Conservation (phyloP, 2,797 vertebrate genomes). For the Centropyge bicolor region DNA sequence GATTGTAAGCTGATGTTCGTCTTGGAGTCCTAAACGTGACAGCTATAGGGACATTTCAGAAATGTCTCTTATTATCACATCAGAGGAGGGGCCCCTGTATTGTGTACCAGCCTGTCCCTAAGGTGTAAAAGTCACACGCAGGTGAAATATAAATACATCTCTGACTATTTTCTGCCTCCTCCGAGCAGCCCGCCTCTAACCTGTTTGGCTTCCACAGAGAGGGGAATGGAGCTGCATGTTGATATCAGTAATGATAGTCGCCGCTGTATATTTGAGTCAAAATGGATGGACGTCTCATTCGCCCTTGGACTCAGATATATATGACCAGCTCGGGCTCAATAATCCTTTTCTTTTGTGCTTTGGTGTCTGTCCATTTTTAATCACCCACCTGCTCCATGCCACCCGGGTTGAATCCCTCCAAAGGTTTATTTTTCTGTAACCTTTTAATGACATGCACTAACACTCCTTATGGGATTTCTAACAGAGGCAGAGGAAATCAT, state of each 20-base stretch:
- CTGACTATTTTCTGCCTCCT: slow-evolving; percentile 45
- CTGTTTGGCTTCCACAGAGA: slow-evolving; percentile 48
- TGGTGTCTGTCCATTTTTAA: slow-evolving; percentile 10
- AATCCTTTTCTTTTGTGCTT: slow-evolving; percentile 39
- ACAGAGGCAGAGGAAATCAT: slow-evolving; percentile 37
- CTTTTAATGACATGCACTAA: slow-evolving; percentile 63
- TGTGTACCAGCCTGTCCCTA: slow-evolving; percentile 38
- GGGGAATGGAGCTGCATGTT: slow-evolving; percentile 56
- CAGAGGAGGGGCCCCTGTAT: slow-evolving; percentile 8
- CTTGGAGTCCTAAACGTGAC: slow-evolving; percentile 23
- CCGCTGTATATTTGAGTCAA: slow-evolving; percentile 12
- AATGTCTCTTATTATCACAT: slow-evolving; percentile 53
- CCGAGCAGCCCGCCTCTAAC: slow-evolving; percentile 29
- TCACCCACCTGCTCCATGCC: neutral
- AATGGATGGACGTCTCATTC: slow-evolving; percentile 52
- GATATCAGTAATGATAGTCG: slow-evolving; percentile 65
- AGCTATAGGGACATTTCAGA: slow-evolving; percentile 36
- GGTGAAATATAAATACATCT: slow-evolving; percentile 69
- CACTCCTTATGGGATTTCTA: slow-evolving; percentile 52
- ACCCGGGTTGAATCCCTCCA: slow-evolving; percentile 23
- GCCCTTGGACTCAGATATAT: slow-evolving; percentile 45
- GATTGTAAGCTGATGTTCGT: slow-evolving; percentile 11
- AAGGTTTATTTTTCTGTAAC: slow-evolving; percentile 54
- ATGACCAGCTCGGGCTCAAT: slow-evolving; percentile 36
- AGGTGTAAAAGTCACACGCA: slow-evolving; percentile 49